Evolutionary conservation across 2,113 vertebrate genomes (phyloP), one percentile per base, ranked within the genome.

Genomic region (Asarcornis scutulata): DNA sequence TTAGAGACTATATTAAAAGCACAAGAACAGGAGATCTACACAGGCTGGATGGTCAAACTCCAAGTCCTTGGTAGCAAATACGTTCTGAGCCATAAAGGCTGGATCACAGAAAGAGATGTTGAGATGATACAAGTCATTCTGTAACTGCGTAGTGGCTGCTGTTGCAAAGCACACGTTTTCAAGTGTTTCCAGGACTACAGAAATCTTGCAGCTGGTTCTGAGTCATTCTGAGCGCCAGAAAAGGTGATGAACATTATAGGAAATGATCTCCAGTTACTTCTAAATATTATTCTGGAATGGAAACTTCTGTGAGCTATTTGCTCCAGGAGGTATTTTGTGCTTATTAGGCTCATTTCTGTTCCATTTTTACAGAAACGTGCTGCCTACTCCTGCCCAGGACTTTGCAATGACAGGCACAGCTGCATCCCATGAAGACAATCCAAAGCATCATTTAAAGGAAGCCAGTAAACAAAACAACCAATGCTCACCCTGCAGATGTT

Each of bases 171-270:
- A 66, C 29, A 77, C 2, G 71, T 94, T 96, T 93, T 93, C 77
- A 86, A 96, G 77, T 73, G 71, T 93, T 92, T 88, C 78, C 84
- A 95, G 87, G 67, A 66, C 44, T 88, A 74, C 75, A 66, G 84
- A 92, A 89, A 71, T 23, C 66, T 95, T 93, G 83, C 96, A 96
- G 96, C 86, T 97, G 94, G 44, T 85, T 95, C 93, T 95, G 96
- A 96, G 91, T 97, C 95, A 97, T 93, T 94, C 82, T 88, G 85
- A 95, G 86, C 81, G 83, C 17, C 46, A 94, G 67, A 74, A 87
- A 89, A 96, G 92, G 77, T 93, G 95, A 92, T 96, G 88, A 96
- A 69, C 50, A 0, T 89, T 91, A 82, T 82, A 93, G 86, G 86
- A 96, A 96, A 96, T 83, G 2, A 91, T 94, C 81, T 93, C 88